phyloP scores from a whole-genome alignment of 2,113 vertebrate genomes.

The Psittacula cyanocephala region DNA sequence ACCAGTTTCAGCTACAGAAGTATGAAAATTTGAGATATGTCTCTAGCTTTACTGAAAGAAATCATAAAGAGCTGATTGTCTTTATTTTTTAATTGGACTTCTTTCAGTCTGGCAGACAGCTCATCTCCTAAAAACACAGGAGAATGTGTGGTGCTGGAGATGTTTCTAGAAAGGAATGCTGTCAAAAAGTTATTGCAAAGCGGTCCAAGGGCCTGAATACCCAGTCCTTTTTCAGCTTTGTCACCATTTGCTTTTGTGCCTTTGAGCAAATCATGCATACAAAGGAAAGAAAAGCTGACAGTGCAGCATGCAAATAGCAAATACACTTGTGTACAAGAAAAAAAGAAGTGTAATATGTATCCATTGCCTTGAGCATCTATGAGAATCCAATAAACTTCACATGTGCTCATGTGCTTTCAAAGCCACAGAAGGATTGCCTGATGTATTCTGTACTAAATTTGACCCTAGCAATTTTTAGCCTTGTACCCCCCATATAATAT shows the following conservation, averaged over 20 bases:
- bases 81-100: constrained; percentile 62
- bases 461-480: neutral
- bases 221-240: neutral
- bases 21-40: constrained; percentile 71
- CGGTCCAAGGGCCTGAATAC: neutral
- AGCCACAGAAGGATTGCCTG: neutral
- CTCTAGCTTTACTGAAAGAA: constrained; percentile 56
- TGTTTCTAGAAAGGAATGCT: neutral
- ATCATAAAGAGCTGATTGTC: constrained; percentile 55
- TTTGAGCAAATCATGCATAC: neutral
- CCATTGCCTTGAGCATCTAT: neutral
- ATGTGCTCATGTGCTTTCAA: neutral
- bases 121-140: constrained; percentile 15
- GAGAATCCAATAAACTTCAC: neutral
- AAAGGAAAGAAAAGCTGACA: neutral
- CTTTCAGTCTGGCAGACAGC: constrained; percentile 30
- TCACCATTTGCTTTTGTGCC: neutral
- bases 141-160: neutral
- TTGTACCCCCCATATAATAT: neutral
- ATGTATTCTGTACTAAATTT: neutral
- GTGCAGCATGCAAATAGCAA: neutral
- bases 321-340: neutral
- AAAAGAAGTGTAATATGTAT: neutral
- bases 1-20: constrained; percentile 64
- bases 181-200: neutral